These are phyloP conservation scores for Riptortus pedestris DNA, from an alignment of 1,140 invertebrate species.

Conservation along the genomic window DNA sequence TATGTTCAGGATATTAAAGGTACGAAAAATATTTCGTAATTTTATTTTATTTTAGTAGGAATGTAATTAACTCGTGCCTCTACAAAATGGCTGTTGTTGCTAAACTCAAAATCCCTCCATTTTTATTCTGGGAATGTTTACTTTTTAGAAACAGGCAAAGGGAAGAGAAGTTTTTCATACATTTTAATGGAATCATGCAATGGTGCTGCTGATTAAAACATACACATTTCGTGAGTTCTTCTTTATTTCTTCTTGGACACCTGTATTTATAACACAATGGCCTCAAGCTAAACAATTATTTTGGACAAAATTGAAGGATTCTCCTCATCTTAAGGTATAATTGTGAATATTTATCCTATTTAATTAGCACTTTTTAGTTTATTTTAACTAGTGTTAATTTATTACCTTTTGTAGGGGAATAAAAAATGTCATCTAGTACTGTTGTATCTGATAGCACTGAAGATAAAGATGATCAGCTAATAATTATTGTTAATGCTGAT, in stretches of 20 bases:
- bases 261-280: background rate
- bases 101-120: conserved; percentile 1
- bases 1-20: too few species aligned
- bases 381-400: too few species aligned
- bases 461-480: conserved; percentile 35
- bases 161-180: too few species aligned
- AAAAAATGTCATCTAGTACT: conserved; percentile 30
- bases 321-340: background rate
- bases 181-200: too few species aligned
- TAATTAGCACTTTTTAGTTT: too few species aligned
- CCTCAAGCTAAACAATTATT: background rate
- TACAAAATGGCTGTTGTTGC: background rate
- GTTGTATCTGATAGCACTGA: conserved; percentile 31
- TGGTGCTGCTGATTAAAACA: too few species aligned
- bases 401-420: background rate
- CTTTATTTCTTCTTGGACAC: too few species aligned
- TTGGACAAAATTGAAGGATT: background rate
- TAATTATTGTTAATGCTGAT: conserved; percentile 39
- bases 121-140: conserved; percentile 1
- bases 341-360: background rate
- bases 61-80: too few species aligned
- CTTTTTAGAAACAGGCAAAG: too few species aligned
- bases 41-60: too few species aligned
- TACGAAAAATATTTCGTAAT: too few species aligned
- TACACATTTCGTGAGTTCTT: too few species aligned